Evolutionary conservation across 2,888 invertebrate species (phyloP), one percentile per base, ranked within the genome.

Genomic region (Amitus sp.): DNA sequence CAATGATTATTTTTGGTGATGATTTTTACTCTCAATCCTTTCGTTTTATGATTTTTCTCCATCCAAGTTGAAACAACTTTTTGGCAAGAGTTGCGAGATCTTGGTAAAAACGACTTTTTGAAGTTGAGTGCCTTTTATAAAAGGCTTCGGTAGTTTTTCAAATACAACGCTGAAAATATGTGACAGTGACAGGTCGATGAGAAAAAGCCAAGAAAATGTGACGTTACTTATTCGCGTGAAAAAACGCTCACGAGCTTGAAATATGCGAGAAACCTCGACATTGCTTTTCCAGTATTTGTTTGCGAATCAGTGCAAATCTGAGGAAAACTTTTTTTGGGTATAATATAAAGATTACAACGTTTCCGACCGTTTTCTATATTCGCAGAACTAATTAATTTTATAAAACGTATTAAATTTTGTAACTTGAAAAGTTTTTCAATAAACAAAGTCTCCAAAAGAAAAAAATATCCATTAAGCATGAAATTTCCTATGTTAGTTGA

Each of bases 201-300:
- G 4, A 37, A 37, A 37, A 37, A 37, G 2, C 37, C 13, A 37
- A 37, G 37, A 37, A 37, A 37, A 37, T 15, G 15, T 37, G 37
- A 37, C 37, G 15, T 37, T 15, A 37, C 9, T 37, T 37, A 37
- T 37, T 9, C 37, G 37, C 37, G 15, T 15, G 15, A 4, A 15
- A 37, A 33, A 33, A 33, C 33, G 12, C n/a, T n/a, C 33, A n/a
- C 33, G 33, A 33, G 33, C 12, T n/a, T 33, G 33, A 33, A 33
- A 33, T 33, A 33, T 12, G 12, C n/a, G 10, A 33, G n/a, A 33
- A 33, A 33, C 4, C 33, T 12, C 33, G 33, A 12, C 33, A 33
- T 33, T 33, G 33, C 5, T 33, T 33, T 33, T 33, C 4, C 33
- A 33, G 28, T n/a, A n/a, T n/a, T n/a, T n/a, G n/a, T n/a, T n/a